These are phyloP conservation scores for Paramormyrops kingsleyae DNA, from an alignment of 2,113 vertebrate genomes.

Conservation along the genomic window DNA sequence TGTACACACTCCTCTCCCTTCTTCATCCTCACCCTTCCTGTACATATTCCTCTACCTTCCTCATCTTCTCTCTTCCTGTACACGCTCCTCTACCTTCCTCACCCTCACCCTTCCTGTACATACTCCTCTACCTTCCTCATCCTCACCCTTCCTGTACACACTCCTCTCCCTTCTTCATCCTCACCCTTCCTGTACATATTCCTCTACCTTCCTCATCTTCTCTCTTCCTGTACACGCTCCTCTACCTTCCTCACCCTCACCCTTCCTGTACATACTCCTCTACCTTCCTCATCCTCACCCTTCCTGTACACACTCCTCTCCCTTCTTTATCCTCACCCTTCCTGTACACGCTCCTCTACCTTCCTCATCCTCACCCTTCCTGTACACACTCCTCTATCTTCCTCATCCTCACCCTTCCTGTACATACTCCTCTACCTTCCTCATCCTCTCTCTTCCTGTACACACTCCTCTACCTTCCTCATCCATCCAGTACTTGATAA, in stretches of 20 bases:
- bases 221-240: background rate
- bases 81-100: background rate
- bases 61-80: background rate
- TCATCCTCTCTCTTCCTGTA: background rate
- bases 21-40: background rate
- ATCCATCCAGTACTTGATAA: conserved; percentile 31
- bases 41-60: background rate
- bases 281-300: background rate
- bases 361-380: background rate
- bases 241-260: background rate
- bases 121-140: background rate
- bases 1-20: background rate
- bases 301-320: background rate
- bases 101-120: background rate
- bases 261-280: background rate
- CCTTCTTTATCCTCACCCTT: background rate
- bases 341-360: background rate
- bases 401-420: background rate
- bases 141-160: background rate
- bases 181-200: background rate
- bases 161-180: background rate
- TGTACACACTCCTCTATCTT: background rate
- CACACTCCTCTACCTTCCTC: background rate
- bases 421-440: background rate
- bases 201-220: background rate